Evolutionary conservation across 1,140 invertebrate genomes (phyloP), one percentile per base, ranked within the genome.

Genomic region (Oryctes rhinoceros): DNA sequence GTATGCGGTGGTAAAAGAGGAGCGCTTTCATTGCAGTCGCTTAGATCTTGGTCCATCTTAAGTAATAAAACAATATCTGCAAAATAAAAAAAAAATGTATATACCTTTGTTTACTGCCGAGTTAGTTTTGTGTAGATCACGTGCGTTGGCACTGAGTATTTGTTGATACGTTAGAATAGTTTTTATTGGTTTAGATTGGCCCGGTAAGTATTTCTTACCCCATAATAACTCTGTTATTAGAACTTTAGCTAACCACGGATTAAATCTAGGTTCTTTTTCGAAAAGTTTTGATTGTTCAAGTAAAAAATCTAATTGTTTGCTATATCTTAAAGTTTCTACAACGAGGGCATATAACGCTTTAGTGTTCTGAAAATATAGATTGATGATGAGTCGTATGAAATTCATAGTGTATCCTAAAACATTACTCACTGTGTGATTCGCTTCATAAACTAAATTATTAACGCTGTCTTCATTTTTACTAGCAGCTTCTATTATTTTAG

Each of bases 201-300:
- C 90, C 78, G 90, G 90, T 13, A 96, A 88, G n/a, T 85, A 80
- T 86, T 91, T 91, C 88, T 95, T 94, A 62, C 95, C 94, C 90
- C 94, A 95, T n/a, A 97, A 86, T 35, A 96, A 88, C 87, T 97
- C 96, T 59, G 94, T 93, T 80, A 96, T 92, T 6, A 97, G 88
- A 83, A 96, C 89, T 88, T 90, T 92, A 0, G 94, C 92, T 75
- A 97, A 86, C 88, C 91, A 92, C 2, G 90, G 89, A 85, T 96
- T 91, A 81, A 96, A 89, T 75, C 91, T 89, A 24, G 91, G 87
- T 85, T 95, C 93, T 80, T 93, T 92, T 80, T 90, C 87, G 48
- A 96, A 88, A 79, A 95, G 87, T 85, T 90, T 85, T 78, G 90
- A 91, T 81, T 90, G 88, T 81, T 90, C 87, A 53, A 96, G 88